These are phyloP conservation scores for Pollachius pollachius DNA, from an alignment of 2,113 vertebrate genomes.

Conservation along the genomic window DNA sequence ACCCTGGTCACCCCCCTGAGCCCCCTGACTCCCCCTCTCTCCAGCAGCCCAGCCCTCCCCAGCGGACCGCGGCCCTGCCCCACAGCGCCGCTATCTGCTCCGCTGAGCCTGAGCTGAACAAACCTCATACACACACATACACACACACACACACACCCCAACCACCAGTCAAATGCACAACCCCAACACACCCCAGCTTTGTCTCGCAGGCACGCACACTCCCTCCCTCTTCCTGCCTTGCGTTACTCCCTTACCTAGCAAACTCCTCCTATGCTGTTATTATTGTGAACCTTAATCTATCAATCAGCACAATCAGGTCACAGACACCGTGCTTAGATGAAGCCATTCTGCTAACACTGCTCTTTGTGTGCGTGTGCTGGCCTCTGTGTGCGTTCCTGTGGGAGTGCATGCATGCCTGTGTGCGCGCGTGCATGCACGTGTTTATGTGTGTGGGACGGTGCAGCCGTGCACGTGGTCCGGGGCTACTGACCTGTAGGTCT, in stretches of 20 bases:
- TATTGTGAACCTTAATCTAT: conserved; percentile 67
- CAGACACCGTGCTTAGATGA: conserved; percentile 5
- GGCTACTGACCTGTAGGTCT: conserved; percentile 38
- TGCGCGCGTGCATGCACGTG: too few species aligned
- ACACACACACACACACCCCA: background rate
- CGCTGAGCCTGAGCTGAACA: conserved; percentile 62
- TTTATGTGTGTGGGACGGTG: background rate
- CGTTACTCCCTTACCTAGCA: conserved; percentile 36
- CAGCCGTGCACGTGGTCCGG: conserved; percentile 43
- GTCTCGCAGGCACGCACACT: background rate
- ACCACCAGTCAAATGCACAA: conserved; percentile 2
- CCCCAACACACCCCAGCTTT: too few species aligned
- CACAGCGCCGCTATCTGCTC: conserved; percentile 39
- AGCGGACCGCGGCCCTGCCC: conserved; percentile 51
- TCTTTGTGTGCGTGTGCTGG: background rate
- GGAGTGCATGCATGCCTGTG: too few species aligned
- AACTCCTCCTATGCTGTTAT: conserved; percentile 56
- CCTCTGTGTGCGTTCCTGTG: background rate
- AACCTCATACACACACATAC: conserved; percentile 26
- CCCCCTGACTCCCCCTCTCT: conserved; percentile 16
- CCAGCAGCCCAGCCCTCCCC: conserved; percentile 22
- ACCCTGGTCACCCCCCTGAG: background rate
- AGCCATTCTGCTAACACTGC: too few species aligned
- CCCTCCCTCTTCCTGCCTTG: too few species aligned
- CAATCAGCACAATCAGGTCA: conserved; percentile 77